Base-by-base conservation (phyloP, 2,888 invertebrate genomes). In the Hydraecia micacea region DNA sequence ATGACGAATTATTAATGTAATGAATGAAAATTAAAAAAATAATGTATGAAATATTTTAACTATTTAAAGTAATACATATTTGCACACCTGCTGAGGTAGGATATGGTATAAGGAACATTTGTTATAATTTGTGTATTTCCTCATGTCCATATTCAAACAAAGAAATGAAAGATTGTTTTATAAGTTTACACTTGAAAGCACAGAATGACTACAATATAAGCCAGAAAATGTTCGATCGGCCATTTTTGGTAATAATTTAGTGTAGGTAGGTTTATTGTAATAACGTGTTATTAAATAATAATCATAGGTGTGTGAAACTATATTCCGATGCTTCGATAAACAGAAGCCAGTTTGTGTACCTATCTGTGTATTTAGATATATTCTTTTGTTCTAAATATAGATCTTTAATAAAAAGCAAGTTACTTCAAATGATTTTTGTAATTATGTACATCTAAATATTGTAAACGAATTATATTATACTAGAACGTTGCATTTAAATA, bases 341-440 rank as follows among this genome's bases (percentile, higher is more conserved):
- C 80, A 69, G 79, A 42, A 32, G 32, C 67, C 77, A 58, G 55
- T 74, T 49, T 36, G 25, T 78, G 39, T 52, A n/a, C n/a, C n/a
- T n/a, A 66, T 5, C 52, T 55, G 9, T 15, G 2, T 66, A n/a
- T n/a, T 21, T 32, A n/a, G n/a, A n/a, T n/a, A 32, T 79, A 79
- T 32, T 60, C 36, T 62, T 79, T 77, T 79, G 46, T 79, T 79
- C 67, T 66, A 68, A 68, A 25, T 79, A 32, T 25, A 52, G 21
- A 77, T 52, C 13, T 46, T 7, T 18, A 32, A 36, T 58, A 13
- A 55, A 79, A 55, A 46, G 63, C 55, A n/a, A 52, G 62, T 28
- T 32, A 25, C 7, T 55, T 36, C 13, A 36, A 55, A 36, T 36
- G 5, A 55, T 52, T 81, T 21, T 49, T 49, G 28, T 79, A 32